These are phyloP conservation scores for Rhynchotus rufescens DNA, from an alignment of 2,797 vertebrate genomes.

Conservation along the genomic window DNA sequence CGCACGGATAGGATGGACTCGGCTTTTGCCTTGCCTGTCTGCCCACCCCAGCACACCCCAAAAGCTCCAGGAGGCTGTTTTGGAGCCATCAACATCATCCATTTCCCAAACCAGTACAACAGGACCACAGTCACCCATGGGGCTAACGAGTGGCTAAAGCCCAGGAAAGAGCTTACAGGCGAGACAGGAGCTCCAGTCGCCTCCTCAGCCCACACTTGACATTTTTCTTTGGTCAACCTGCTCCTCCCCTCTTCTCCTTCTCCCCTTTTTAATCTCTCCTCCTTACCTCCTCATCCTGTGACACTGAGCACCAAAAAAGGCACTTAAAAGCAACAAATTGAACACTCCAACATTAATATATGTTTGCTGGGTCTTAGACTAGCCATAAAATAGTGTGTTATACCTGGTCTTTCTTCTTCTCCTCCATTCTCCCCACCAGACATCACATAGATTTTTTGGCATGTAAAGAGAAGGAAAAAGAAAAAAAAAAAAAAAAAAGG, in stretches of 20 bases:
- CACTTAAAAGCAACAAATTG: neutral
- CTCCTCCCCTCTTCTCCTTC: neutral
- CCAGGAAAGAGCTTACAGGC: accelerated
- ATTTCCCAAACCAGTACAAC: neutral
- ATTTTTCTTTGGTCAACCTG: neutral
- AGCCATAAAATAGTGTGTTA: neutral
- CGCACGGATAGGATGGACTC: accelerated
- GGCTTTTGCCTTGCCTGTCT: neutral
- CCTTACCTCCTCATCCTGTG: neutral
- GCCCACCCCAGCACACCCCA: neutral
- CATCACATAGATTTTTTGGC: neutral
- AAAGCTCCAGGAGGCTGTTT: neutral
- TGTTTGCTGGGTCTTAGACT: neutral
- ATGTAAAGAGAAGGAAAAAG: neutral
- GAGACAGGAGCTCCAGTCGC: accelerated
- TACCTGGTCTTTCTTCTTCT: neutral
- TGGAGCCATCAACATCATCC: neutral
- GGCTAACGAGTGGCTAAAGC: neutral
- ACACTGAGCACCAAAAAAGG: neutral
- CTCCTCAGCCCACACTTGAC: neutral
- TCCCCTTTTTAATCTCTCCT: neutral
- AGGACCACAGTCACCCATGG: neutral
- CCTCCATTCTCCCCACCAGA: too few species aligned
- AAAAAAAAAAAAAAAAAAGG: neutral
- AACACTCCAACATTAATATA: neutral